phyloP scores from a whole-genome alignment of 2,888 invertebrate species.

The Drosophila neonasuta region DNA sequence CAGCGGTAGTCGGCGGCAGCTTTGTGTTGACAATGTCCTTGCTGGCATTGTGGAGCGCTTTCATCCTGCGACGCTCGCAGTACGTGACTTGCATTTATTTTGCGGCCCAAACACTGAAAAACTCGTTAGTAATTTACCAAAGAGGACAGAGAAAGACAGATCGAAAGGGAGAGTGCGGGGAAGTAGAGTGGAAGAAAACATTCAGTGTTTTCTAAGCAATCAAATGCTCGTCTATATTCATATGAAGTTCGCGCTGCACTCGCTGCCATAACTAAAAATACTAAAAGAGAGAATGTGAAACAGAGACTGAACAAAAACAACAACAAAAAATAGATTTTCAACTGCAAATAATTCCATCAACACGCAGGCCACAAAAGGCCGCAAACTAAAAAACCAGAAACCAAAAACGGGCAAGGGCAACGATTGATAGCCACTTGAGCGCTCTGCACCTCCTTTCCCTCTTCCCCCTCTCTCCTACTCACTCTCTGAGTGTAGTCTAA shows the following conservation, averaged over 20 bases:
- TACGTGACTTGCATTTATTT: constrained; percentile 76
- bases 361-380: constrained; percentile 44
- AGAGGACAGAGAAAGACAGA: constrained; percentile 4
- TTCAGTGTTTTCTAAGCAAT: constrained; percentile 63
- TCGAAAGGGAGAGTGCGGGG: constrained; percentile 9
- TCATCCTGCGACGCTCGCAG: constrained; percentile 40
- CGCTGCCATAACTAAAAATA: constrained; percentile 51
- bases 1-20: constrained; percentile 51
- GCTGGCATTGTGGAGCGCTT: constrained; percentile 65
- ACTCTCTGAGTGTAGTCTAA: constrained; percentile 5
- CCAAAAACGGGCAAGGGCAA: constrained; percentile 61
- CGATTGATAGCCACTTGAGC: constrained; percentile 78
- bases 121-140: constrained; percentile 76
- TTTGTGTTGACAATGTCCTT: constrained; percentile 77
- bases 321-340: constrained; percentile 11
- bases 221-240: constrained; percentile 74
- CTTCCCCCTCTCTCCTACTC: background rate
- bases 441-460: background rate
- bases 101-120: constrained; percentile 61
- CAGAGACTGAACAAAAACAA: background rate
- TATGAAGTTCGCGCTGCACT: constrained; percentile 33
- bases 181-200: constrained; percentile 6
- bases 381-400: constrained; percentile 44
- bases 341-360: constrained; percentile 79
- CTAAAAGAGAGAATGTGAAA: constrained; percentile 10